Conservation (phyloP, 2,113 vertebrate species). For the Pelecanus crispus region DNA sequence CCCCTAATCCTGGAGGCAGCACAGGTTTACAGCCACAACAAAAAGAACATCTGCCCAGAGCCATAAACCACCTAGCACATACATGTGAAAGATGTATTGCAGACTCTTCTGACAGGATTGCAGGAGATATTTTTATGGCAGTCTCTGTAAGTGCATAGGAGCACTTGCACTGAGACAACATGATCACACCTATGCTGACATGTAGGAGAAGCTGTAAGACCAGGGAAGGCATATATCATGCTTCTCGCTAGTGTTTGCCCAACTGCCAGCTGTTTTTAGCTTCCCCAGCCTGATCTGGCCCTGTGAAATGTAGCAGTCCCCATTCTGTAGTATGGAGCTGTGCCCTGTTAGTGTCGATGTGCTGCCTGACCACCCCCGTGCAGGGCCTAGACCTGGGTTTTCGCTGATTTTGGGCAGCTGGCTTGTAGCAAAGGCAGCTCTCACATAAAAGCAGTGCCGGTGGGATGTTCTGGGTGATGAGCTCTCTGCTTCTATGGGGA, state of each 20-base stretch:
- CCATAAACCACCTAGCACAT: background rate
- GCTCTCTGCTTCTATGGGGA: background rate
- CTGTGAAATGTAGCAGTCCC: background rate
- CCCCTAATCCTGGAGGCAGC: background rate
- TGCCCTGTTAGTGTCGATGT: accelerated
- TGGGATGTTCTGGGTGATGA: background rate
- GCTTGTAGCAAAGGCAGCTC: background rate
- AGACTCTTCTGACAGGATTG: background rate
- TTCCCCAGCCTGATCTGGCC: background rate
- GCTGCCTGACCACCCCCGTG: background rate
- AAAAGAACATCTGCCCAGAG: background rate
- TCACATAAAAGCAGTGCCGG: background rate
- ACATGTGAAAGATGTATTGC: background rate
- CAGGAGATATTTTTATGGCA: background rate
- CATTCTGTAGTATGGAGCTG: background rate
- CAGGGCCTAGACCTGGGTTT: background rate
- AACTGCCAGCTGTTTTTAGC: background rate
- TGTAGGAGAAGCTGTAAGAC: background rate
- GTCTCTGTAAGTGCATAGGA: background rate
- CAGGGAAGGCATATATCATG: background rate
- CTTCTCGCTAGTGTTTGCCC: background rate
- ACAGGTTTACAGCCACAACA: background rate
- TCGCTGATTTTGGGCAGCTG: background rate
- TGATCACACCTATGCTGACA: background rate
- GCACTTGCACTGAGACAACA: background rate